phyloP scores from a whole-genome alignment of 2,797 vertebrate species.

The Neoniphon sammara region DNA sequence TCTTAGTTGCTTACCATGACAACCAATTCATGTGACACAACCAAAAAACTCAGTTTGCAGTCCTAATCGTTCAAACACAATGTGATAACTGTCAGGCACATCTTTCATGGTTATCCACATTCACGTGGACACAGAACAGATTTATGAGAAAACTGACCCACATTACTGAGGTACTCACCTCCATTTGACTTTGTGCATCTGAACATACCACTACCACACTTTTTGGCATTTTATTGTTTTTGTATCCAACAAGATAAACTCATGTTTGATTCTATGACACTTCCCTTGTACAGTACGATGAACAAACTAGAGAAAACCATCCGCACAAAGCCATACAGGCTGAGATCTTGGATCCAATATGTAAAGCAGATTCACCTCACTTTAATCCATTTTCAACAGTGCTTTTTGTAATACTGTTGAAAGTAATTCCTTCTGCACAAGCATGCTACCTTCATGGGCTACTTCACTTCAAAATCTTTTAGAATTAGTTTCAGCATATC shows the following conservation, averaged over 20 bases:
- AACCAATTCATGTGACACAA: not conserved
- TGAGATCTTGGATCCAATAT: not conserved
- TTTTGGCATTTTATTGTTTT: not conserved
- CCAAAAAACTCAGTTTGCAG: not conserved
- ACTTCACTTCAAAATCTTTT: not conserved
- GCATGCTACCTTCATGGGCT: not conserved
- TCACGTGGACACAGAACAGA: not conserved
- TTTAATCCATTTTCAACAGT: not conserved
- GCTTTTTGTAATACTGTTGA: not conserved
- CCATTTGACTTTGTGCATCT: not conserved
- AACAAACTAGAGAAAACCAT: not conserved
- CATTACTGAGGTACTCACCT: not conserved
- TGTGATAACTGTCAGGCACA: not conserved
- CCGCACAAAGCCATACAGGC: not conserved
- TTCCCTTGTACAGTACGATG: not conserved
- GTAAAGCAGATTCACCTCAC: not conserved
- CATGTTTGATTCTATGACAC: not conserved
- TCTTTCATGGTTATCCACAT: not conserved
- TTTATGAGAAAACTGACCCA: not conserved
- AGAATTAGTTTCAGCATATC: not conserved
- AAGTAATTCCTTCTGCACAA: slow-evolving; percentile 7
- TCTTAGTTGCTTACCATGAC: not conserved
- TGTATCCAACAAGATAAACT: not conserved
- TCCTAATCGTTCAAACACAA: not conserved
- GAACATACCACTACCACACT: not conserved